Evolutionary conservation across 2,113 vertebrate genomes (phyloP).

Genomic region (Sapajus apella): DNA sequence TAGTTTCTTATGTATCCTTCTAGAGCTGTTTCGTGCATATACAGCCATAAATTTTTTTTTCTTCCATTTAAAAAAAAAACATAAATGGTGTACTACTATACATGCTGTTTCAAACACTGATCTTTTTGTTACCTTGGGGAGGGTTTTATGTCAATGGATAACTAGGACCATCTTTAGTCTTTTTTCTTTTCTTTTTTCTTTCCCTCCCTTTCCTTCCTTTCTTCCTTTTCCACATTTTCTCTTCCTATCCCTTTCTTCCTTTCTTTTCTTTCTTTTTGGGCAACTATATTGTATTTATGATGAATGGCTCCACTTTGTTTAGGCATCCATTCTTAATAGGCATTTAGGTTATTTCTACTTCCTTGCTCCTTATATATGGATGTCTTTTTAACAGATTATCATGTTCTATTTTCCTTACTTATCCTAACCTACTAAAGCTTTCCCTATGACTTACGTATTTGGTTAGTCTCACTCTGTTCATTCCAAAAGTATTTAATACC

Average conservation of each 20-base stretch:
- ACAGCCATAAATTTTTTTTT: background rate
- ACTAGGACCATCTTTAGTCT: background rate
- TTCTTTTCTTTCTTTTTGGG: background rate
- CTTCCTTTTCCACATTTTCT: too few species aligned
- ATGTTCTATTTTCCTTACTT: background rate
- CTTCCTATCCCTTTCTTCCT: background rate
- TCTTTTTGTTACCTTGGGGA: background rate
- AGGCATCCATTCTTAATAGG: background rate
- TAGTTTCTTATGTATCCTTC: background rate
- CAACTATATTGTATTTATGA: background rate
- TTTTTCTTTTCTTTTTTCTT: background rate
- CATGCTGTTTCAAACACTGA: background rate
- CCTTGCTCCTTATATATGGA: background rate
- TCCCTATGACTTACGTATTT: background rate
- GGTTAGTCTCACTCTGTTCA: background rate
- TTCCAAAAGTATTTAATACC: slow-evolving; percentile 7
- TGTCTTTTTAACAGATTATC: slow-evolving; percentile 15
- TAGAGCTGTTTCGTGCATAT: background rate
- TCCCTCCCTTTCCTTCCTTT: too few species aligned
- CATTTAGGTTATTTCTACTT: slow-evolving; percentile 22
- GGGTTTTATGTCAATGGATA: background rate
- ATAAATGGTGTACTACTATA: background rate
- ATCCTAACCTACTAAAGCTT: background rate
- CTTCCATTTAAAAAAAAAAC: background rate
- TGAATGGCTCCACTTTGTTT: background rate